Evolutionary conservation across 2,797 vertebrate species (phyloP), one percentile per base, ranked within the genome.

Genomic region (Cossypha heuglini): DNA sequence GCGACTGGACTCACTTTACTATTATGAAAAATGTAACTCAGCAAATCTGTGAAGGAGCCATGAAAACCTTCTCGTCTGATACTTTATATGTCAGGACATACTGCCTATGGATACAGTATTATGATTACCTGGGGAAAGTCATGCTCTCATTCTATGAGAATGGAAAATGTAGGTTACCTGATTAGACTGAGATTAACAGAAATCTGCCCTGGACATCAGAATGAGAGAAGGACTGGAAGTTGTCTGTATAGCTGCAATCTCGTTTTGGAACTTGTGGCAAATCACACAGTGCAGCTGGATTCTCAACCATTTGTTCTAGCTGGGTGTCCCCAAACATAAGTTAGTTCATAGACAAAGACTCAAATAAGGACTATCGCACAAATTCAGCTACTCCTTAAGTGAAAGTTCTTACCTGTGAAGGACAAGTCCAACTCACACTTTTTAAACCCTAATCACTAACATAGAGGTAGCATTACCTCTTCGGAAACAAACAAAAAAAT

Each of bases 321-420:
- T 37, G 5, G 38, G 9, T 72, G 20, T 15, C 16, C 15, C 9
- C 17, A 37, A 26, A 40, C 5, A 21, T 1, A 18, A 0, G 2
- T 20, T 45, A 78, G 13, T 16, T 91, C 35, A 52, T 21, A 62
- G 37, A 79, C 5, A 43, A 35, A 80, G 38, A 67, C 15, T 91
- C n/a, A 42, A 9, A 5, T 6, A 66, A 57, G 24, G 37, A 31
- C 13, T 55, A 54, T 20, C 16, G 51, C 16, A 66, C 6, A 74
- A 46, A 61, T 31, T 73, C 64, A 59, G 19, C 28, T 80, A 83
- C 42, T 57, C 13, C 13, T 80, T 52, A 61, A 45, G 16, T 29
- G 17, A 82, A 88, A 68, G n/a, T 45, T 71, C 40, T 71, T 57
- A 74, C 15, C 42, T 31, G 5, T 62, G 38, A 91, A 88, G 16